These are phyloP conservation scores for Lepeophtheirus nordmannii DNA, from an alignment of 2,888 invertebrate species.

Conservation along the genomic window DNA sequence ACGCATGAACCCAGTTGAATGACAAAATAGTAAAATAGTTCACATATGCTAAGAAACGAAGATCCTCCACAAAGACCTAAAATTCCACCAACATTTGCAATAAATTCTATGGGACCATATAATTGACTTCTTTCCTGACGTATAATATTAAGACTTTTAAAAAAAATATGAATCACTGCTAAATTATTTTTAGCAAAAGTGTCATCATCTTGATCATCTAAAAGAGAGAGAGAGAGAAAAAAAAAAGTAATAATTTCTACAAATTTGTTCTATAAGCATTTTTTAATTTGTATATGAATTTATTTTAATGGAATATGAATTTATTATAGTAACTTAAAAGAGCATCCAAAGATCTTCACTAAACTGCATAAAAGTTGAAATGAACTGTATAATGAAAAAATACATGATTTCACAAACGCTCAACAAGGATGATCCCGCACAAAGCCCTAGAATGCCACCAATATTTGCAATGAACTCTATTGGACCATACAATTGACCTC, in stretches of 20 bases:
- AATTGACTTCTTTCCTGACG: conserved; percentile 9
- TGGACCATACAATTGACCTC: conserved; percentile 5
- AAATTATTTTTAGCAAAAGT: neutral
- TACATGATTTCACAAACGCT: neutral
- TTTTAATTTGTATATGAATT: neutral
- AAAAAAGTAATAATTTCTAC: neutral
- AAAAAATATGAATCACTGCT: conserved; percentile 4
- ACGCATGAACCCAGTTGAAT: neutral
- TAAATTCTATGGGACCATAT: neutral
- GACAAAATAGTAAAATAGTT: neutral
- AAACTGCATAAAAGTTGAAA: neutral
- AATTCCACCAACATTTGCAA: conserved; percentile 8
- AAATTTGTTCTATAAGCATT: neutral
- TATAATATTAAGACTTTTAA: neutral
- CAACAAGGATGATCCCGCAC: conserved; percentile 5
- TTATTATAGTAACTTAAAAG: neutral
- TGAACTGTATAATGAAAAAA: neutral
- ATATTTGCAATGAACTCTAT: conserved; percentile 6
- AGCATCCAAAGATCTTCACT: neutral
- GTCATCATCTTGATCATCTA: conserved; percentile 1
- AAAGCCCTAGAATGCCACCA: conserved; percentile 14
- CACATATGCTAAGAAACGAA: neutral
- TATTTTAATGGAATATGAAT: neutral
- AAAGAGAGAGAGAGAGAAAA: neutral
- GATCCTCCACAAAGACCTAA: conserved; percentile 17